These are phyloP conservation scores for Apogon talboti DNA, from an alignment of 2,797 vertebrate species.

Conservation along the genomic window DNA sequence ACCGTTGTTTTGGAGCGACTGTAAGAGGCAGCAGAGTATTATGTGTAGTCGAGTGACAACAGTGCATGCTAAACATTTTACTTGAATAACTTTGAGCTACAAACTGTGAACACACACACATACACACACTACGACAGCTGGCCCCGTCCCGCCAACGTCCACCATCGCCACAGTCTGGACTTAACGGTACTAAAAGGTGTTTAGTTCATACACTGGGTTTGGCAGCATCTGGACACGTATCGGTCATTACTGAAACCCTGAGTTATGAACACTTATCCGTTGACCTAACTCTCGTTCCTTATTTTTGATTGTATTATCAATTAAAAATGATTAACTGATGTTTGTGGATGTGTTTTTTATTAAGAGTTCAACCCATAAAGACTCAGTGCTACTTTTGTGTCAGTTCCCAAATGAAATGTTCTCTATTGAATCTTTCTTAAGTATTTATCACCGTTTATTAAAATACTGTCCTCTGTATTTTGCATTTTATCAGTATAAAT, in stretches of 20 bases:
- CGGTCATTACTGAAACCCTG: constrained; percentile 33
- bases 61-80: constrained; percentile 27
- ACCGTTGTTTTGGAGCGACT: not conserved
- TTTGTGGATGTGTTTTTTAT: constrained; percentile 7
- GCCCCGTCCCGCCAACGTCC: not conserved
- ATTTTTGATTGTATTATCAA: constrained; percentile 67
- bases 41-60: constrained; percentile 11
- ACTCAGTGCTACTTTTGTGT: no score
- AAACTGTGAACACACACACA: constrained; percentile 38
- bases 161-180: not conserved
- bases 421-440: no score
- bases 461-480: no score
- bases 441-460: no score
- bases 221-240: constrained; percentile 4
- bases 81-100: constrained; percentile 38
- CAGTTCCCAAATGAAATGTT: no score
- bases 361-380: not conserved
- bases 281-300: constrained; percentile 44
- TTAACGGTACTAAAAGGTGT: not conserved
- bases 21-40: constrained; percentile 23
- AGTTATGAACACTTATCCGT: constrained; percentile 37
- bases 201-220: constrained; percentile 34
- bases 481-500: no score
- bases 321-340: constrained; percentile 71
- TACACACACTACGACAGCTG: constrained; percentile 1